These are phyloP conservation scores for Leucophenga montana DNA, from an alignment of 2,888 invertebrate genomes.

Conservation along the genomic window DNA sequence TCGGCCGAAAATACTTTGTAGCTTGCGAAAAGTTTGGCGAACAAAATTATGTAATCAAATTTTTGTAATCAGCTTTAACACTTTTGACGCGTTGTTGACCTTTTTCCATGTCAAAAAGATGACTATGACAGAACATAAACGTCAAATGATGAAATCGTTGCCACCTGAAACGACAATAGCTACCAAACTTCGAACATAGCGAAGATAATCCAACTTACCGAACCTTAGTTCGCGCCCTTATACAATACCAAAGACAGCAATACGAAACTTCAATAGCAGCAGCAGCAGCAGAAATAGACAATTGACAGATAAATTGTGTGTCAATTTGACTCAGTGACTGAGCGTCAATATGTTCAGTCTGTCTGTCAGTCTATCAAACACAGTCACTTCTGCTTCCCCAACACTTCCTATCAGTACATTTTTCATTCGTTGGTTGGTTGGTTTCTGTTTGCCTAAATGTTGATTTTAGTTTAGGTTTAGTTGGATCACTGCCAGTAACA, in stretches of 20 bases:
- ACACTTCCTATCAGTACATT: background rate
- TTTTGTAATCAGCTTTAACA: no score
- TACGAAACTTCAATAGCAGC: slow-evolving; percentile 3
- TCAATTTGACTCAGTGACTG: slow-evolving; percentile 63
- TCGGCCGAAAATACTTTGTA: no score
- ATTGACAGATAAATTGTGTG: slow-evolving; percentile 66
- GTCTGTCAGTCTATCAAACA: slow-evolving; percentile 11
- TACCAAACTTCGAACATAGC: no score
- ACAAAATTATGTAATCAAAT: no score
- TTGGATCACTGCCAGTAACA: slow-evolving; percentile 40
- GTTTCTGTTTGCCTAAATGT: slow-evolving; percentile 28
- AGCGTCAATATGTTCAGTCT: slow-evolving; percentile 34
- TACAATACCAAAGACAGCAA: background rate
- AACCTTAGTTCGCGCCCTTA: background rate
- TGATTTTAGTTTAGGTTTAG: slow-evolving; percentile 28
- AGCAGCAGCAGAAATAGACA: slow-evolving; percentile 49
- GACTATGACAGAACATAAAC: no score
- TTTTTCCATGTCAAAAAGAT: no score
- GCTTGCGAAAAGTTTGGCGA: no score
- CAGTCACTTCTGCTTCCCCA: background rate
- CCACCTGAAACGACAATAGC: no score
- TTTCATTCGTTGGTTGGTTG: background rate
- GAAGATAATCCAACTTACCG: background rate
- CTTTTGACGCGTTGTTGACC: no score
- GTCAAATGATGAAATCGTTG: no score